phyloP scores from a whole-genome alignment of 2,113 vertebrate species.

The Thalassoma bifasciatum region DNA sequence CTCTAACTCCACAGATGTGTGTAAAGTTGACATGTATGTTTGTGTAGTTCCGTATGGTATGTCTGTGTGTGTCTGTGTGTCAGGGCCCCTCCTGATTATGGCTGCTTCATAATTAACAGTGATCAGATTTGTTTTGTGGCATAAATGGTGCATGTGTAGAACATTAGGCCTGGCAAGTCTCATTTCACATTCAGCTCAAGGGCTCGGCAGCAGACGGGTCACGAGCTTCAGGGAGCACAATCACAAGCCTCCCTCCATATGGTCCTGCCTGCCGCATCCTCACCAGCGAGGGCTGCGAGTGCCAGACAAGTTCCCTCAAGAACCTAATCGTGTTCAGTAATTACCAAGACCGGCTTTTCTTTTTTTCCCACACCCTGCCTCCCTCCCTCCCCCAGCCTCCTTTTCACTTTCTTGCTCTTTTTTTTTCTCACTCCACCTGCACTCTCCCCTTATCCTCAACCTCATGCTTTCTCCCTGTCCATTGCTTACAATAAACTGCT shows the following conservation, averaged over 20 bases:
- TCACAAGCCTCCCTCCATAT: conserved; percentile 99
- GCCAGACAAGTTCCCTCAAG: conserved; percentile 99
- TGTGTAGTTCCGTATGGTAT: neutral
- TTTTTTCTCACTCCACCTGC: conserved; percentile 56
- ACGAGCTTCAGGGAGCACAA: conserved; percentile 98
- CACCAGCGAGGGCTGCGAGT: conserved; percentile 90
- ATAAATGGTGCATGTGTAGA: conserved; percentile 99
- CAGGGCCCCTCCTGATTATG: conserved; percentile 89
- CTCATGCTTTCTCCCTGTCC: conserved; percentile 20
- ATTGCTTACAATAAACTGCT: conserved; percentile 29
- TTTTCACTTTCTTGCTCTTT: conserved; percentile 40
- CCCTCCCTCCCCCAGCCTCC: conserved; percentile 33
- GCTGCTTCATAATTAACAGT: conserved; percentile 98
- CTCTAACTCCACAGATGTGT: conserved; percentile 35
- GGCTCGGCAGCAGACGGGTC: conserved; percentile 99
- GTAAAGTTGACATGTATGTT: conserved; percentile 13
- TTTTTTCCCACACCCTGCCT: conserved; percentile 13
- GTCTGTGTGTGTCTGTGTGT: conserved; percentile 28
- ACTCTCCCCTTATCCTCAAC: conserved; percentile 39
- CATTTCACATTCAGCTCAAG: conserved; percentile 98
- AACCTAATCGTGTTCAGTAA: conserved; percentile 99
- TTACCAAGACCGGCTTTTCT: conserved; percentile 88
- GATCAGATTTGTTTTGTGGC: conserved; percentile 99
- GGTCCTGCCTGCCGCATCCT: conserved; percentile 96
- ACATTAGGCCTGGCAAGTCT: conserved; percentile 94